phyloP scores from a whole-genome alignment of 92 coral and sea anemone species.

The Porites lobata region DNA sequence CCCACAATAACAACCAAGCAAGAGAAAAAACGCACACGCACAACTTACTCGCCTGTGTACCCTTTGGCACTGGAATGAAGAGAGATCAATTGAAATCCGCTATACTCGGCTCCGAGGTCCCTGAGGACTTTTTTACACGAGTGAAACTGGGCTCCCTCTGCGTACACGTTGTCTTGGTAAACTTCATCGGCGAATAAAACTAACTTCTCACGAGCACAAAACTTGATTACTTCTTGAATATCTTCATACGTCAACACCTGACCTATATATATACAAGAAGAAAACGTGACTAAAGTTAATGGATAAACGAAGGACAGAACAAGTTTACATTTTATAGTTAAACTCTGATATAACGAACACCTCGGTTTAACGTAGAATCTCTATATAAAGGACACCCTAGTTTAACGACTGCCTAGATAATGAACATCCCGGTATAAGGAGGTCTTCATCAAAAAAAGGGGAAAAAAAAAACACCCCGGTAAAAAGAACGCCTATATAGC shows the following conservation, averaged over 20 bases:
- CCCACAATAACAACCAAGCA: too few relatives aligned
- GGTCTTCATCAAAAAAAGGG: too few relatives aligned
- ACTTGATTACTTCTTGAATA: conserved; percentile 87
- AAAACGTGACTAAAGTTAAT: not conserved
- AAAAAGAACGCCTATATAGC: too few relatives aligned
- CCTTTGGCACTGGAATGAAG: conserved; percentile 98
- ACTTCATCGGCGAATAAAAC: conserved; percentile 96
- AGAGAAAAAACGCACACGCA: too few relatives aligned
- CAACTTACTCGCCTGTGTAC: conserved; percentile 94
- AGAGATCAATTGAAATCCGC: conserved; percentile 86
- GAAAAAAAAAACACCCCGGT: too few relatives aligned
- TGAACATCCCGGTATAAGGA: too few relatives aligned
- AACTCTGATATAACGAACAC: too few relatives aligned
- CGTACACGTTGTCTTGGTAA: conserved; percentile 95
- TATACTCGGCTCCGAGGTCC: conserved; percentile 93
- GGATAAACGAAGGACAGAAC: too few relatives aligned
- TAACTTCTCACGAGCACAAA: conserved; percentile 90
- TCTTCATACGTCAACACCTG: conserved; percentile 95
- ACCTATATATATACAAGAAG: conserved; percentile 46
- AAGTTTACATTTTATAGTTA: too few relatives aligned
- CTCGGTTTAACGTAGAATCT: too few relatives aligned
- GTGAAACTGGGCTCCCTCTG: conserved; percentile 90
- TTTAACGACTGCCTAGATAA: too few relatives aligned
- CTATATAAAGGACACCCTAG: too few relatives aligned
- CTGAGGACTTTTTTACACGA: conserved; percentile 97